Evolutionary conservation across 2,797 vertebrate species (phyloP).

Genomic region (Rhabdomys pumilio): DNA sequence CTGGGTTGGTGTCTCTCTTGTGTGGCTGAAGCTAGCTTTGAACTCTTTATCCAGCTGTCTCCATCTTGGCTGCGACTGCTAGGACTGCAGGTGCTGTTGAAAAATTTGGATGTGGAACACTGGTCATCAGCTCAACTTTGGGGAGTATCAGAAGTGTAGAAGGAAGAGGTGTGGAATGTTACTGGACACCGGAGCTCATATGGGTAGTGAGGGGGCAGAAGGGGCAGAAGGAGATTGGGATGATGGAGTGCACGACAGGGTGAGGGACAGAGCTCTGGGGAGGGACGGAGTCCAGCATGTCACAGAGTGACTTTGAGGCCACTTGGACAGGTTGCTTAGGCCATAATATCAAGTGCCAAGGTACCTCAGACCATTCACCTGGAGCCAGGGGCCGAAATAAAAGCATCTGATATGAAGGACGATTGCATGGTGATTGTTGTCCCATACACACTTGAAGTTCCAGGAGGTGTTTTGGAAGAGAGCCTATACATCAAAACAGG

Average conservation of each 20-base stretch:
- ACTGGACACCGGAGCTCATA: background rate
- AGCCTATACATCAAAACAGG: background rate
- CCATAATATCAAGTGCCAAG: background rate
- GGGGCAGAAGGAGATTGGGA: too few species aligned
- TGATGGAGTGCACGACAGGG: rapidly evolving
- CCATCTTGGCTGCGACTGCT: background rate
- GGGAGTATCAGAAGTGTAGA: too few species aligned
- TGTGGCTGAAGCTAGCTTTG: background rate
- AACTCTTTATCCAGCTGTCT: background rate
- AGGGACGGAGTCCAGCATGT: background rate
- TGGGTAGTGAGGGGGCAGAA: background rate
- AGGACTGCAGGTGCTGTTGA: background rate
- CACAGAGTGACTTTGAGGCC: background rate
- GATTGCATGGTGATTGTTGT: background rate
- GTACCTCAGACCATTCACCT: background rate
- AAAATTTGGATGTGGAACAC: background rate
- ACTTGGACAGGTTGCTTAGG: background rate
- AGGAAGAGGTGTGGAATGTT: too few species aligned
- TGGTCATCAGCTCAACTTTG: background rate
- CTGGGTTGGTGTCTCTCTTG: background rate
- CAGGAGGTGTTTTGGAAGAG: background rate
- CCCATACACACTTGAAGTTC: background rate
- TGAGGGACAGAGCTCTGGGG: background rate
- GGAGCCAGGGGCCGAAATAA: background rate
- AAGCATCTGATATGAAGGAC: background rate